Conservation (phyloP, 2,888 invertebrate species). For the Thalpophila matura region DNA sequence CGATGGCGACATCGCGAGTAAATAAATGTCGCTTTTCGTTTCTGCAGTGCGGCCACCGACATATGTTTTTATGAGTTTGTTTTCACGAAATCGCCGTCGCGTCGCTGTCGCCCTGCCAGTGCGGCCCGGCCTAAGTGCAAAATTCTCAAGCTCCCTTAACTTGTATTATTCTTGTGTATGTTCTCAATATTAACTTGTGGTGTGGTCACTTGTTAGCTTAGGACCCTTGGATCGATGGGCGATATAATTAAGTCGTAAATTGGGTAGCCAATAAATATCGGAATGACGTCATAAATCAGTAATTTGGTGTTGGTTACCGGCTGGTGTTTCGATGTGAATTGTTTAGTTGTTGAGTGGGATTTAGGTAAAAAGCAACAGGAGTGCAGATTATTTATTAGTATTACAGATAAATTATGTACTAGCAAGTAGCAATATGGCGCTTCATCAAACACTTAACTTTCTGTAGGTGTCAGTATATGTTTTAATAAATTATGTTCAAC, state of each 20-base stretch:
- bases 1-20: no score
- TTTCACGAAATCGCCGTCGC: no score
- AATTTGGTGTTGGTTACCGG: constrained; percentile 17
- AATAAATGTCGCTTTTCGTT: no score
- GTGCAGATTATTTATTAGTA: background rate
- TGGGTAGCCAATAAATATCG: constrained; percentile 45
- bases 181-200: constrained; percentile 12
- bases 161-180: constrained; percentile 1
- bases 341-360: constrained; percentile 18
- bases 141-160: constrained; percentile 2
- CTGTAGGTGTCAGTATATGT: background rate
- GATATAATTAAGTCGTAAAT: constrained; percentile 55
- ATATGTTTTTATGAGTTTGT: background rate
- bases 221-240: constrained; percentile 25
- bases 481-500: no score
- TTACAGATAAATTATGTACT: background rate
- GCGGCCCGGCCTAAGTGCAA: background rate
- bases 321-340: constrained; percentile 9
- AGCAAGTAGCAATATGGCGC: background rate
- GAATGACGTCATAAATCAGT: constrained; percentile 38
- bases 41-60: background rate
- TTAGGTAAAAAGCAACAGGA: background rate
- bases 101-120: no score
- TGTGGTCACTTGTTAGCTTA: constrained; percentile 45
- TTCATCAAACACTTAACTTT: no score